Percentiles rank a stretch among this genome's conserved stretches.
Evolutionary conservation across 2,888 invertebrate genomes (phyloP).

Genomic region (Adela reaumurella): DNA sequence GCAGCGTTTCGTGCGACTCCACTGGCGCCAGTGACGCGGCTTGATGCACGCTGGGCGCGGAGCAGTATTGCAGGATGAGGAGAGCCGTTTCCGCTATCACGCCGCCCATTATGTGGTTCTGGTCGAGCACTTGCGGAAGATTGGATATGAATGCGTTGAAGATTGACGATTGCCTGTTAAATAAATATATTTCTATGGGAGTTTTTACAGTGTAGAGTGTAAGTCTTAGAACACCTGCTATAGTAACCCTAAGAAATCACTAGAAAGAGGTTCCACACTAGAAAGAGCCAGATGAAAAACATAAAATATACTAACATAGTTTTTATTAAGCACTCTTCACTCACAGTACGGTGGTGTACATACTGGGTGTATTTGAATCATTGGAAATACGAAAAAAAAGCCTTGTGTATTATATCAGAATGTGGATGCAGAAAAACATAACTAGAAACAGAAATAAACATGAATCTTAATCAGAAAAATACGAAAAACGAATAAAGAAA

Average conservation of each 20-base stretch:
- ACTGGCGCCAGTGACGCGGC: background rate
- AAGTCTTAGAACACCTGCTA: slow-evolving; percentile 1
- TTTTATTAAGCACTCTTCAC: no score
- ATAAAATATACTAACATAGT: no score
- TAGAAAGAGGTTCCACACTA: background rate
- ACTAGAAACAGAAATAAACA: no score
- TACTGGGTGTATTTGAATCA: no score
- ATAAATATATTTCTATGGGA: slow-evolving; percentile 2
- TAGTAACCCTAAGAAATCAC: slow-evolving; percentile 1
- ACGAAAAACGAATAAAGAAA: no score
- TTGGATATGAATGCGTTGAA: slow-evolving; percentile 95
- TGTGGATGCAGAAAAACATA: no score
- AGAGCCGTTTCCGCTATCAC: slow-evolving; percentile 83
- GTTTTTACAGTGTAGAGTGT: no score
- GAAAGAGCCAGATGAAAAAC: no score
- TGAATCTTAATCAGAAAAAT: no score
- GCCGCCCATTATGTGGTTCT: slow-evolving; percentile 92
- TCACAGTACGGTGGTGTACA: no score
- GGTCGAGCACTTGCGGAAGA: slow-evolving; percentile 90
- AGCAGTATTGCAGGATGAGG: slow-evolving; percentile 31
- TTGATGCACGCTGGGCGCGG: slow-evolving; percentile 10
- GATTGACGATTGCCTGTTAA: slow-evolving; percentile 78
- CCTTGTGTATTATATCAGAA: no score
- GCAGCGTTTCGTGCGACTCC: slow-evolving; percentile 67
- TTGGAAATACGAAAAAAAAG: no score